Evolutionary conservation across 2,113 vertebrate genomes (phyloP).

Genomic region (Hippocampus zosterae): DNA sequence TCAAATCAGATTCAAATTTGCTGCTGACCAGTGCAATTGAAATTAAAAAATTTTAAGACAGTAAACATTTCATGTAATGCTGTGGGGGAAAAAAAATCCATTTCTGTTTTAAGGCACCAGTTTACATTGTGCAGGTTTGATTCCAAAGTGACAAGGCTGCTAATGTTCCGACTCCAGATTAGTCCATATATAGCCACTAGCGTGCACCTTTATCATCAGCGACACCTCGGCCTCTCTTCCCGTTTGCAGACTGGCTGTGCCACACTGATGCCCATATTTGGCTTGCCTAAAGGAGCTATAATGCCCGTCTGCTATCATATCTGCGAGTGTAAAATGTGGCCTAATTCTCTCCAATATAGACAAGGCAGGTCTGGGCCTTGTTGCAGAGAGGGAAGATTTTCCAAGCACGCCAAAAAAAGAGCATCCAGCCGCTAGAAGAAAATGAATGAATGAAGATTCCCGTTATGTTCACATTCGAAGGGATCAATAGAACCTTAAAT

Average conservation of each 20-base stretch:
- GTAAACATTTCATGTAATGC: not conserved
- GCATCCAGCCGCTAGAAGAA: constrained; percentile 11
- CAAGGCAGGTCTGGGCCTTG: constrained; percentile 53
- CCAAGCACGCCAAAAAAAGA: constrained; percentile 45
- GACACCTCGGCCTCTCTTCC: constrained; percentile 77
- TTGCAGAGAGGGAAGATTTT: constrained; percentile 58
- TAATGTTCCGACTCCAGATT: constrained; percentile 47
- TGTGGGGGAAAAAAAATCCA: not conserved
- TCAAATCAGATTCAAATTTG: no score
- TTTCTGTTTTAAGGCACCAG: not conserved
- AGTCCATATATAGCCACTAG: constrained; percentile 64
- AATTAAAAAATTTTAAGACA: not conserved
- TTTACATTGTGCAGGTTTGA: constrained; percentile 19
- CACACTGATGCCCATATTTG: constrained; percentile 82
- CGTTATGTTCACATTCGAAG: constrained; percentile 5
- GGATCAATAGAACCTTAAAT: constrained; percentile 42
- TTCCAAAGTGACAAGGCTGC: constrained; percentile 23
- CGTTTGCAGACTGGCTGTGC: constrained; percentile 66
- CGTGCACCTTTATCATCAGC: constrained; percentile 65
- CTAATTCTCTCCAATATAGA: constrained; percentile 73
- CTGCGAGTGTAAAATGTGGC: constrained; percentile 47
- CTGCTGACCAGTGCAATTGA: no score
- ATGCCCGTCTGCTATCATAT: constrained; percentile 70
- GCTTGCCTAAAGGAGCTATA: constrained; percentile 72
- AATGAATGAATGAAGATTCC: constrained; percentile 11